These are phyloP conservation scores for Nesoenas mayeri DNA, from an alignment of 2,113 vertebrate species.

Conservation along the genomic window DNA sequence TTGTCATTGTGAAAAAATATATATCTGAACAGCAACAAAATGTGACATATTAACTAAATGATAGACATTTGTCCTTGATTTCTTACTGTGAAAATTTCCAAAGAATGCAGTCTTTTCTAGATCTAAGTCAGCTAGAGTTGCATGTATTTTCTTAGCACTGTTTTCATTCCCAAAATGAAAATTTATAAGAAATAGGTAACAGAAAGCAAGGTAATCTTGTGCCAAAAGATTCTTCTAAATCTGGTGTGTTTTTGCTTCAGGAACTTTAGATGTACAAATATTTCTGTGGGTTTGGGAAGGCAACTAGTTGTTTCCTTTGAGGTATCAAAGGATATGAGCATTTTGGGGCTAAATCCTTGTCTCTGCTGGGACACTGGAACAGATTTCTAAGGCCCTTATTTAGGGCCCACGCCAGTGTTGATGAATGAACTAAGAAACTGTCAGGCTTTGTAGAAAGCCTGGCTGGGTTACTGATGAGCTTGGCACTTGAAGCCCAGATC, in stretches of 20 bases:
- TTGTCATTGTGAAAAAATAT: neutral
- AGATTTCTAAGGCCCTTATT: conserved; percentile 43
- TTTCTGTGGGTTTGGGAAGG: conserved; percentile 57
- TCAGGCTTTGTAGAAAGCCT: conserved; percentile 61
- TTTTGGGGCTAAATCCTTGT: conserved; percentile 33
- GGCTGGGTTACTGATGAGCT: conserved; percentile 55
- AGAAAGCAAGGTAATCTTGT: conserved; percentile 25
- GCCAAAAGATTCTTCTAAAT: conserved; percentile 39
- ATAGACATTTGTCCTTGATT: neutral
- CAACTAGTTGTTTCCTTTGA: conserved; percentile 33
- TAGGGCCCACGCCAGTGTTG: conserved; percentile 66
- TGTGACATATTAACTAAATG: neutral
- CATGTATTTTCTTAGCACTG: conserved; percentile 20
- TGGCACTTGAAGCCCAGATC: conserved; percentile 56
- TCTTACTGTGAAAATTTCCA: conserved; percentile 13
- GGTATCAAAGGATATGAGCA: neutral
- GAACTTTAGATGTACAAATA: conserved; percentile 29
- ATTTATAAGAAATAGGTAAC: conserved; percentile 65
- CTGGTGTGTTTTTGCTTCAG: conserved; percentile 26
- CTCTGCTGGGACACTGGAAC: conserved; percentile 38
- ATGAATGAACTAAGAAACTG: conserved; percentile 68
- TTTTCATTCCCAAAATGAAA: conserved; percentile 16
- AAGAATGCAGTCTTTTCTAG: neutral
- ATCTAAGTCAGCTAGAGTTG: conserved; percentile 20
- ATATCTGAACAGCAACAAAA: neutral